Evolutionary conservation across 1,140 invertebrate genomes (phyloP), one percentile per base, ranked within the genome.

Genomic region (Gonioctena quinquepunctata): DNA sequence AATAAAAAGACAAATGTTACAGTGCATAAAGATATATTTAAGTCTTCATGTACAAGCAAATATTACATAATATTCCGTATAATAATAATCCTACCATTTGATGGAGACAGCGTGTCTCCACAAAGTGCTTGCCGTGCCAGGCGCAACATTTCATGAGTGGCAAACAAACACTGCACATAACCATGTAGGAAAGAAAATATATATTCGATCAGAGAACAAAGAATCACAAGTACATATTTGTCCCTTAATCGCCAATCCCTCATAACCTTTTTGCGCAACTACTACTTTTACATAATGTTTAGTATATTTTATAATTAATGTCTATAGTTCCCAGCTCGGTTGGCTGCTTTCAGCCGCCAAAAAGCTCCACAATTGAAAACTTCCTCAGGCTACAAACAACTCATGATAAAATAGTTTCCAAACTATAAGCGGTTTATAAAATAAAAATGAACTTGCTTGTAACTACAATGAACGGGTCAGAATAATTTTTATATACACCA

Each of bases 11-110:
- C 25, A 62, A 21, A 18, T 7, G 5, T 48, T 72, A 72, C 71
- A 84, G 83, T 84, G 83, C 83, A 84, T 84, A 84, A 83, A 84
- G 83, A 84, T 84, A 84, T 84, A 83, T 82, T 84, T 82, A 82
- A 83, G 81, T 84, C 82, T 84, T 84, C 83, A 84, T 84, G 81
- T 84, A 84, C 83, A 84, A 84, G 83, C 83, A 84, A 66, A 83
- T 83, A 82, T 83, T 84, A 84, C 83, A 84, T 82, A 82, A 80
- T 80, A 76, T 72, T 81, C 80, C 81, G 80, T 81, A 77, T 81
- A 77, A 80, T 77, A 78, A 77, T 81, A 81, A 81, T 77, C 81
- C 79, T 83, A 83, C 79, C 79, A 61, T 75, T 70, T 70, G 67
- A 68, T 65, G 59, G 69, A 69, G 72, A 72, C 73, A 76, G 77